A percentile compares a stretch with the other conserved stretches of the same genome.
phyloP scores from a whole-genome alignment of 92 coral and sea anemone species.

The Umimayanthus kanabou region DNA sequence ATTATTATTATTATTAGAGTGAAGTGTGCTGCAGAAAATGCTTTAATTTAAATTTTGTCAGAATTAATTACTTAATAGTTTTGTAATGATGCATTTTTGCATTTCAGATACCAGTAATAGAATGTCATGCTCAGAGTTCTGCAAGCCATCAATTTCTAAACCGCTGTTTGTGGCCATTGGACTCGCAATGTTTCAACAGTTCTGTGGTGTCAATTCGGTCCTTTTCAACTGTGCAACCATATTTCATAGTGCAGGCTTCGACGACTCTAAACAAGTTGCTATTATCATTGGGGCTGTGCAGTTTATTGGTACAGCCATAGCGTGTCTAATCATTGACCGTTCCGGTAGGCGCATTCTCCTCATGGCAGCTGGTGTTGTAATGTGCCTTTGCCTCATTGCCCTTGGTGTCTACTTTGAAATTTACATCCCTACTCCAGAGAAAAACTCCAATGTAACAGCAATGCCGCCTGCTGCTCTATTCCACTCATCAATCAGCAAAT shows the following conservation, averaged over 20 bases:
- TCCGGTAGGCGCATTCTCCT: constrained; percentile 87
- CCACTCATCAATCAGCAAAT: constrained; percentile 39
- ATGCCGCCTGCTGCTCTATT: not conserved
- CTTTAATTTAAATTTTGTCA: not conserved
- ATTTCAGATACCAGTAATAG: constrained; percentile 28
- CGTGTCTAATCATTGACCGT: constrained; percentile 71
- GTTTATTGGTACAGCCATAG: constrained; percentile 58
- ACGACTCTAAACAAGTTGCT: constrained; percentile 64
- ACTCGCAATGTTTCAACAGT: constrained; percentile 85
- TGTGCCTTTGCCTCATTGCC: constrained; percentile 64
- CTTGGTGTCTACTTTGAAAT: constrained; percentile 75
- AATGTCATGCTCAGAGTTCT: constrained; percentile 25
- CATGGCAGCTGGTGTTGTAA: constrained; percentile 62
- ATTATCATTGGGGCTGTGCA: constrained; percentile 72
- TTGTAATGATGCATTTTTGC: not conserved
- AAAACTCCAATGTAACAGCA: not conserved
- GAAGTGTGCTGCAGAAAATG: too few species aligned
- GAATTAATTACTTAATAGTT: too few species aligned
- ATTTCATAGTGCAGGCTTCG: constrained; percentile 73
- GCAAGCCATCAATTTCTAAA: constrained; percentile 58
- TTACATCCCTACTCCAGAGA: not conserved
- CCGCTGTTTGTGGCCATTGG: constrained; percentile 73
- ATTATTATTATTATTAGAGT: not conserved
- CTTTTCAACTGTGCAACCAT: constrained; percentile 74
- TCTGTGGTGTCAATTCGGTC: constrained; percentile 79